Evolutionary conservation across 2,797 vertebrate genomes (phyloP), one percentile per base, ranked within the genome.

Genomic region (Phoebastria nigripes): DNA sequence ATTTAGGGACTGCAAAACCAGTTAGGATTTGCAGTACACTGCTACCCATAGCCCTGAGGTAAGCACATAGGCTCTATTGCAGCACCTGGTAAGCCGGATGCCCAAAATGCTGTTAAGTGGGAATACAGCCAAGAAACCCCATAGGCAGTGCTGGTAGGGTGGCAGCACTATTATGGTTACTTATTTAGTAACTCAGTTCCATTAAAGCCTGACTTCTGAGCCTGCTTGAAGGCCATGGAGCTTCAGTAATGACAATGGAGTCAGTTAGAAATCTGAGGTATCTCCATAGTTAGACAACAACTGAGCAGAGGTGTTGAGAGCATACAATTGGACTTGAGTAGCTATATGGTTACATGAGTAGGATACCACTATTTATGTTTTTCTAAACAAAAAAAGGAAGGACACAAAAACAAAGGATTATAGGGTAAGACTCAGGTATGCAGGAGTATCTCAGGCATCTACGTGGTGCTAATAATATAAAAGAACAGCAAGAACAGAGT

Each of bases 21-120:
- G 51, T 37, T 37, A 13, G 46, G 54, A 19, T 82, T 76, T 79
- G 49, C 62, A 33, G 4, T 33, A 33, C 4, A 1, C 25, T 25
- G 17, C 66, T 79, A 4, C 41, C 58, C 41, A 8, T 8, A 71
- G 56, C 37, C 84, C 52, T 26, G 14, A 35, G 26, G 19, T 12
- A 28, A 42, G 29, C 8, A 8, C 3, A 4, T 2, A 2, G 20
- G 8, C 8, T 63, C 31, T 17, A 1, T 2, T 4, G 41, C 19
- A 21, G 19, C 18, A 46, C 37, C 6, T 14, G 55, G 44, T 19
- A 49, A 54, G 5, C 18, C 25, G 42, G 31, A 7, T 81, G 59
- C 49, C 44, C 37, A 14, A 63, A 59, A 21, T 35, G 31, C 46
- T 42, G 0, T 2, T 1, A 9, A 24, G 18, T 39, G 42, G 76